Evolutionary conservation across 2,888 invertebrate species (phyloP).

Genomic region (Ochropacha duplaris): DNA sequence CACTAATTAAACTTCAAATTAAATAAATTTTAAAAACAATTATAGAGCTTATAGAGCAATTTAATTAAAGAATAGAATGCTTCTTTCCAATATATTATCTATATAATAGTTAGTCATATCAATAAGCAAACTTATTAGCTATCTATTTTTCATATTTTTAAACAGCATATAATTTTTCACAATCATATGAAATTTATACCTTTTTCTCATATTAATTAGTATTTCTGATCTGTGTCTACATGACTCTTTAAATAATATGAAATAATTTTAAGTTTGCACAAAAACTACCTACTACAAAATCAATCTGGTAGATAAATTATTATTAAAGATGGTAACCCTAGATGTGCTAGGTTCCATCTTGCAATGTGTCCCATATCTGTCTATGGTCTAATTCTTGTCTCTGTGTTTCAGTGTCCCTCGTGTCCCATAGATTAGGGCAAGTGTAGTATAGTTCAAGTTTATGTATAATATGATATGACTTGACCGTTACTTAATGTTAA

Average conservation of each 20-base stretch:
- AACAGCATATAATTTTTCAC: too few species aligned
- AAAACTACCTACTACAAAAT: neutral
- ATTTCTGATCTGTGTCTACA: neutral
- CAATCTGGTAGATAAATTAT: neutral
- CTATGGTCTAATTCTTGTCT: neutral
- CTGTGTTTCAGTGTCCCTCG: neutral
- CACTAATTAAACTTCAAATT: too few species aligned
- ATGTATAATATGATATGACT: neutral
- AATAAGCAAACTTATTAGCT: too few species aligned
- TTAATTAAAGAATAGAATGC: too few species aligned
- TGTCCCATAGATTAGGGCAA: neutral
- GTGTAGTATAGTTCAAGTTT: neutral
- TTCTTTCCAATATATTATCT: too few species aligned
- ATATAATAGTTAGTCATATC: too few species aligned
- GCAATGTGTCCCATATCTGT: constrained; percentile 3
- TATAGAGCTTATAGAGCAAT: too few species aligned
- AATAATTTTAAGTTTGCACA: neutral
- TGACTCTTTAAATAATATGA: too few species aligned
- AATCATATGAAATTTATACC: too few species aligned
- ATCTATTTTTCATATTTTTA: too few species aligned
- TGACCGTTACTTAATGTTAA: neutral
- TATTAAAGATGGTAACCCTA: constrained; percentile 16
- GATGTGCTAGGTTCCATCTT: neutral
- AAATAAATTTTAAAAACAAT: too few species aligned
- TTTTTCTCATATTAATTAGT: neutral